A percentile compares a stretch with the other conserved stretches of the same genome.
These are phyloP conservation scores for Cyclopterus lumpus DNA, from an alignment of 2,797 vertebrate species.

Conservation along the genomic window DNA sequence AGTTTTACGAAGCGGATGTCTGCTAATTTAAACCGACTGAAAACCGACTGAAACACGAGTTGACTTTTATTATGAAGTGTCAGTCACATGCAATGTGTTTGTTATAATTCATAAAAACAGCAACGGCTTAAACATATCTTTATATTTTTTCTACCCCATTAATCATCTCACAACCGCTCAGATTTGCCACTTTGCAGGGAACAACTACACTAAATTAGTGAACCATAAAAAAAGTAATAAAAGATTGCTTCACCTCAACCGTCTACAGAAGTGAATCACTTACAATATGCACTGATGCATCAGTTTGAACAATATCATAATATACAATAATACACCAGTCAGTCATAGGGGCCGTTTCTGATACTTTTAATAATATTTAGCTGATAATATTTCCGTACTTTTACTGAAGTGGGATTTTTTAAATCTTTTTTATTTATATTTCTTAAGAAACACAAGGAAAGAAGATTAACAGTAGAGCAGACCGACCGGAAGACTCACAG, in stretches of 20 bases:
- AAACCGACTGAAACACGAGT: background rate
- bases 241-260: background rate
- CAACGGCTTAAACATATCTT: background rate
- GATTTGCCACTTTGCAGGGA: background rate
- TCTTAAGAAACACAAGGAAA: background rate
- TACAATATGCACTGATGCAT: background rate
- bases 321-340: background rate
- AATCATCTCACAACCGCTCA: background rate
- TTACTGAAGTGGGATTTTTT: background rate
- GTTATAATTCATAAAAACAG: background rate
- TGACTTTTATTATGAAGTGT: background rate
- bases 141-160: background rate
- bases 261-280: background rate
- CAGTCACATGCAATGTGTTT: background rate
- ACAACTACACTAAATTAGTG: background rate
- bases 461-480: constrained; percentile 14
- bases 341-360: background rate
- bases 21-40: background rate
- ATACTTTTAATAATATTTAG: no score
- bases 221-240: constrained; percentile 2
- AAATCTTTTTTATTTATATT: background rate
- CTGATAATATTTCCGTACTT: background rate
- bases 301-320: background rate
- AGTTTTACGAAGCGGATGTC: background rate
- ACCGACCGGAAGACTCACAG: constrained; percentile 15